A percentile compares a stretch with the other conserved stretches of the same genome.
Conservation (phyloP, 1,140 invertebrate genomes). For the Drosophila albomicans region DNA sequence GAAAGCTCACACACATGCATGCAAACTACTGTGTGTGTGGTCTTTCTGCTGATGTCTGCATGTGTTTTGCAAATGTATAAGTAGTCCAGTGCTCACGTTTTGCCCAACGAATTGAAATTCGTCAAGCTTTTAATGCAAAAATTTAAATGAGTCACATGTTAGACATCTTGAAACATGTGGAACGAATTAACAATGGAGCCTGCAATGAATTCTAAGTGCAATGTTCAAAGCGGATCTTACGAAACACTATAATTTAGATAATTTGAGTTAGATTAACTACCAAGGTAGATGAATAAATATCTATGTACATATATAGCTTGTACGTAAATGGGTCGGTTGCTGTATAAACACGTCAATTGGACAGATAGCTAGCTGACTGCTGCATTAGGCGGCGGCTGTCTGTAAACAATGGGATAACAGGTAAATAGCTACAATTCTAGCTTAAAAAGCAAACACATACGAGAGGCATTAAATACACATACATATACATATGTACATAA, state of each 20-base stretch:
- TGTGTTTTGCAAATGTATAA: not conserved
- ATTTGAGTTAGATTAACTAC: slow-evolving; percentile 13
- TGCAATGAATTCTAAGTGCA: not conserved
- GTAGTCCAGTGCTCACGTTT: slow-evolving; percentile 17
- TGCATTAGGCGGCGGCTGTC: slow-evolving; percentile 44
- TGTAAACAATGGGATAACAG: slow-evolving; percentile 34
- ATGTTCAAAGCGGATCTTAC: slow-evolving; percentile 9
- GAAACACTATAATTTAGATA: slow-evolving; percentile 28
- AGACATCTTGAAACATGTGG: not conserved
- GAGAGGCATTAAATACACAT: slow-evolving; percentile 18
- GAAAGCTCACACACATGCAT: slow-evolving; percentile 7
- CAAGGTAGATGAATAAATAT: not conserved
- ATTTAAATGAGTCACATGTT: not conserved
- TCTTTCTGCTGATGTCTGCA: not conserved
- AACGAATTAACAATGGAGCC: slow-evolving; percentile 3
- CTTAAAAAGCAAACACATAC: slow-evolving; percentile 39
- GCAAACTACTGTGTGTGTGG: not conserved
- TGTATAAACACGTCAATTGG: slow-evolving; percentile 54
- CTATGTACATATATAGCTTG: no score
- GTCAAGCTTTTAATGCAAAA: slow-evolving; percentile 16
- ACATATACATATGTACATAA: slow-evolving; percentile 15
- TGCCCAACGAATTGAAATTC: slow-evolving; percentile 15
- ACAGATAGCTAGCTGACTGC: slow-evolving; percentile 23
- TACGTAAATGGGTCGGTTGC: slow-evolving; percentile 44
- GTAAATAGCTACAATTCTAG: slow-evolving; percentile 30